A percentile compares a stretch with the other conserved stretches of the same genome.
Conservation (phyloP, 2,113 vertebrate genomes). For the Alethe castanea region DNA sequence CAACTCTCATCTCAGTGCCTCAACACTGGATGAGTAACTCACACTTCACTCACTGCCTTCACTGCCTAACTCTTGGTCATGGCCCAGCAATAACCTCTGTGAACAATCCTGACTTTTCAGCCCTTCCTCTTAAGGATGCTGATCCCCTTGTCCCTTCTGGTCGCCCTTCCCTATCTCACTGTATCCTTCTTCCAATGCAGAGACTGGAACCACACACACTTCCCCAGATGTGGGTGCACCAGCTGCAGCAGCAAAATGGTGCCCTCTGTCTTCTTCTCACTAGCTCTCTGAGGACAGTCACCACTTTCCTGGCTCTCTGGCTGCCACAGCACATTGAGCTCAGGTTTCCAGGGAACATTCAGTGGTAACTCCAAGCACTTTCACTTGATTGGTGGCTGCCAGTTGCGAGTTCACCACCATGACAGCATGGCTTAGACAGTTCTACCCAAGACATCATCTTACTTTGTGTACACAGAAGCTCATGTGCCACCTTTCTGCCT, state of each 20-base stretch:
- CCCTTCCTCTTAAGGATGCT: neutral
- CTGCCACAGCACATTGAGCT: neutral
- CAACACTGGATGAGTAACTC: neutral
- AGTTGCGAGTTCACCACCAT: neutral
- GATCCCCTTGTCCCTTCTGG: neutral
- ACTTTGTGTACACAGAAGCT: neutral
- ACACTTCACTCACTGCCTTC: neutral
- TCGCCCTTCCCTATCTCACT: neutral
- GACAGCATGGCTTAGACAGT: neutral
- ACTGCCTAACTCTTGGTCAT: neutral
- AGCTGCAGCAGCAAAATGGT: neutral
- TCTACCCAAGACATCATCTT: neutral
- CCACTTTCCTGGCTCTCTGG: neutral
- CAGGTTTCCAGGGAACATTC: neutral
- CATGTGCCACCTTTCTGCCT: neutral
- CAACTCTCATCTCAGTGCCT: neutral
- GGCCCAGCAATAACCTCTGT: neutral
- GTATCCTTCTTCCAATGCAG: neutral
- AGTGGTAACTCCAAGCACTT: neutral
- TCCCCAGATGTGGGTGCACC: neutral
- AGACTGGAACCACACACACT: neutral
- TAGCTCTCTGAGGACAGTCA: neutral
- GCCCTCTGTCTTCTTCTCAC: neutral
- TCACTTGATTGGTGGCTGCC: neutral
- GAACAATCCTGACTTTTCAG: neutral